Evolutionary conservation across 2,113 vertebrate species (phyloP), one percentile per base, ranked within the genome.

Genomic region (Tragulus kanchil): DNA sequence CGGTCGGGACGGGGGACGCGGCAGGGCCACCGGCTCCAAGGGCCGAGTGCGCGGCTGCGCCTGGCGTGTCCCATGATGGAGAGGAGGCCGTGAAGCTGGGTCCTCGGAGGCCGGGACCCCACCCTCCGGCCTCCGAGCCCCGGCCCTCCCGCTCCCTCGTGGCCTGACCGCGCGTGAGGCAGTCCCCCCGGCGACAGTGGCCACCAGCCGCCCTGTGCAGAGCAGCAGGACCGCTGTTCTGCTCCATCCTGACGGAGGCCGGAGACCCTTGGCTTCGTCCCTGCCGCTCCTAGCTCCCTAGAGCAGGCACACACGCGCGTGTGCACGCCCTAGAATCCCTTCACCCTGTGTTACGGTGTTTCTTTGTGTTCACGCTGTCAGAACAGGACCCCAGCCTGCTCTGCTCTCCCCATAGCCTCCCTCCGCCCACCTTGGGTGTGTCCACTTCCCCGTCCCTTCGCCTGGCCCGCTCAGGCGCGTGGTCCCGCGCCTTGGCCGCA

Each of bases 381-480:
- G 31, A 28, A 7, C 81, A 26, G 31, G 3, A 15, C 2, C 17
- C 59, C 6, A 3, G 73, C 54, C n/a, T 65, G 14, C 50, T 65
- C 16, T 2, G 26, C 26, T 4, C 21, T 8, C n/a, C 54, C 1
- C 1, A 0, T 50, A 6, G 42, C 69, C 25, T 50, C 36, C 10
- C 12, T 52, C 48, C 79, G 45, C 50, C 15, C 14, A 0, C 36
- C 1, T 4, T 6, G 67, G 48, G 36, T 36, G 25, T 28, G 10
- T 1, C 19, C 21, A 15, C 4, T 3, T 8, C 8, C 31, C 5
- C 52, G 42, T 21, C n/a, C 90, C 78, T 62, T 42, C 7, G 5
- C 59, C 52, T 19, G 81, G 54, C 36, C 62, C 79, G 19, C 26
- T 15, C 19, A 13, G 25, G 15, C 15, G 0, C 21, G 31, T 31